These are phyloP conservation scores for Centruroides sculpturatus DNA, from an alignment of 1,140 invertebrate genomes.

Conservation along the genomic window DNA sequence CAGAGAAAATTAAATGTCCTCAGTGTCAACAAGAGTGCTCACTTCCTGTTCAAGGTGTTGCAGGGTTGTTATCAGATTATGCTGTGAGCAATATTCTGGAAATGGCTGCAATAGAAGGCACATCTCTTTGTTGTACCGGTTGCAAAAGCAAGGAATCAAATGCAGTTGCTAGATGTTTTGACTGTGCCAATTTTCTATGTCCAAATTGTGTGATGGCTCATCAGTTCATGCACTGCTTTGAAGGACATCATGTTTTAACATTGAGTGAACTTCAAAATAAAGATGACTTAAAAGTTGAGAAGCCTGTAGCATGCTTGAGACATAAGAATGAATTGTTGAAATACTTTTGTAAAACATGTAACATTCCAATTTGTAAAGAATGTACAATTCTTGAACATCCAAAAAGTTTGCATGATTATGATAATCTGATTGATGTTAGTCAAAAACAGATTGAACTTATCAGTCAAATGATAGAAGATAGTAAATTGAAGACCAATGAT, in stretches of 20 bases:
- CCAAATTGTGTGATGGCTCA: conserved; percentile 94
- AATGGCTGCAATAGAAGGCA: conserved; percentile 18
- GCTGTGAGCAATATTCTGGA: conserved; percentile 41
- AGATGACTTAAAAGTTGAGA: conserved; percentile 38
- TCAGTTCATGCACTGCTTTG: conserved; percentile 96
- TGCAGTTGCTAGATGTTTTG: conserved; percentile 75
- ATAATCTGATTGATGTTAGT: conserved; percentile 67
- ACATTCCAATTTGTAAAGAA: conserved; percentile 80
- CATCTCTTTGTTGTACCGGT: conserved; percentile 48
- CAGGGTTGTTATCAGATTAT: conserved; percentile 50
- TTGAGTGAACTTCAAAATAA: conserved; percentile 58
- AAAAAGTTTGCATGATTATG: conserved; percentile 70
- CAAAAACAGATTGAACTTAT: conserved; percentile 70
- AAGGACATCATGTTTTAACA: conserved; percentile 85
- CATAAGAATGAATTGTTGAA: conserved; percentile 78
- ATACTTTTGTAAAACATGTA: conserved; percentile 82
- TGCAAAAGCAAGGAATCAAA: conserved; percentile 72
- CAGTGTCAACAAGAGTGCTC: conserved; percentile 58
- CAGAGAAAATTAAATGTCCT: conserved; percentile 66
- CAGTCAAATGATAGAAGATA: conserved; percentile 61
- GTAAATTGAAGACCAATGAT: conserved; percentile 66
- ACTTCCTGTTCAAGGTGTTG: conserved; percentile 35
- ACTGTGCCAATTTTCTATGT: conserved; percentile 89
- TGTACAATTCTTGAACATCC: conserved; percentile 80
- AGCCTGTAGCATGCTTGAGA: conserved; percentile 63